phyloP scores from a whole-genome alignment of 2,888 invertebrate species.

The Nectonema munidae region DNA sequence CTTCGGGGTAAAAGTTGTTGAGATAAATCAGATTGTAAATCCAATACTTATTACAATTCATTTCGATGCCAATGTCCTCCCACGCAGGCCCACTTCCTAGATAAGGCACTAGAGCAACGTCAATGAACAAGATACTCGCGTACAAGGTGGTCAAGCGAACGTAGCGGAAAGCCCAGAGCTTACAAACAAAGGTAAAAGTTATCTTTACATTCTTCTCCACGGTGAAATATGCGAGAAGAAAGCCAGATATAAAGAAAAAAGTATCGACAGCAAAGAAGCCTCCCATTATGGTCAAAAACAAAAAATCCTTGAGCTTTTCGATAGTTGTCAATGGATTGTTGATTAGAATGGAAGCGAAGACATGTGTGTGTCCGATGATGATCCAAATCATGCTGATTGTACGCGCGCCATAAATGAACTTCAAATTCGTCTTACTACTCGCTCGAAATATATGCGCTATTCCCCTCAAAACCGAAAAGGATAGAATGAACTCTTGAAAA shows the following conservation, averaged over 20 bases:
- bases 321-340: conserved; percentile 6
- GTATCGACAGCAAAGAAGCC: conserved; percentile 19
- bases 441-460: too few species aligned
- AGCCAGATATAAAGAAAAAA: conserved; percentile 19
- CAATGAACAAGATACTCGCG: background rate
- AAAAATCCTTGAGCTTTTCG: conserved; percentile 12
- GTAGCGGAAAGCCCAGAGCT: background rate
- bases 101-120: background rate
- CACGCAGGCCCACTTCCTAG: background rate
- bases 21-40: conserved; percentile 22
- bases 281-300: conserved; percentile 18
- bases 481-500: too few species aligned
- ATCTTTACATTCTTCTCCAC: background rate
- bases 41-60: conserved; percentile 20
- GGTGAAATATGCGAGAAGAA: conserved; percentile 13
- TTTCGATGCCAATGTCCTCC: conserved; percentile 17
- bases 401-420: conserved; percentile 12
- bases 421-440: too few species aligned
- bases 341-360: conserved; percentile 13
- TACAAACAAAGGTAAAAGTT: background rate
- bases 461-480: too few species aligned
- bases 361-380: conserved; percentile 14
- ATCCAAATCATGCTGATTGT: conserved; percentile 13
- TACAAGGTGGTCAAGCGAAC: conserved; percentile 2
- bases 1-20: conserved; percentile 22